Base-by-base conservation (phyloP, 2,888 invertebrate species). In the Volucella zonaria region DNA sequence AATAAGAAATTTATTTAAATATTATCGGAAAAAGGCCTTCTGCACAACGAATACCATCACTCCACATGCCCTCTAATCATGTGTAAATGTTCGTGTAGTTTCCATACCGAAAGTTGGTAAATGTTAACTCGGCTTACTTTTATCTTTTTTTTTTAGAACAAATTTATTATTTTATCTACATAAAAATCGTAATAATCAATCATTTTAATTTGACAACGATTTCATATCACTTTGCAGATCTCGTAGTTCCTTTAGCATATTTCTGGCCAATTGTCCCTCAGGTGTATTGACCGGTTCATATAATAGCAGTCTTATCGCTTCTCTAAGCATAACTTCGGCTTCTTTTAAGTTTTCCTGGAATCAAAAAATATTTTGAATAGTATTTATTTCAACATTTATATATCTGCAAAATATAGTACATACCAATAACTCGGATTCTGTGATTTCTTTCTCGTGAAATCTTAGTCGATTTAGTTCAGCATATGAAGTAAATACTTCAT, bases 231-330 rank as follows among this genome's bases (percentile, higher is more conserved):
- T 91, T 88, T 93, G 93, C 38, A 95, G 89, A 0, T 93, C 93
- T 88, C 94, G 93, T 73, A 95, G 92, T 87, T 95, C 95, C 76
- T 93, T 93, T 15, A 95, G 90, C n/a, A 95, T 96, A 86, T 94
- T 94, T 67, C 93, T 94, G 6, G 95, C 94, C 38, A 96, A 89
- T 88, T 94, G 92, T 0, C 96, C 96, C 91, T 96, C 96, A 0
- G 96, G 95, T 15, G 96, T 95, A 43, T 93, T 93, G 0, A 93
- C 92, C 0, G 96, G 95, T 90, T 96, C 96, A 80, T 95, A 93
- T 18, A 96, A 92, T 11, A 96, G 90, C 93, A 95, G 94, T 87
- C 93, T 93, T 42, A 95, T 90, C 0, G 95, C 93, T 83, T 93
- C 93, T 87, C 94, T 95, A 23, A 96, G 90, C 88, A 93, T 92